Conservation (phyloP, 2,888 invertebrate genomes). For the Alitta virens region DNA sequence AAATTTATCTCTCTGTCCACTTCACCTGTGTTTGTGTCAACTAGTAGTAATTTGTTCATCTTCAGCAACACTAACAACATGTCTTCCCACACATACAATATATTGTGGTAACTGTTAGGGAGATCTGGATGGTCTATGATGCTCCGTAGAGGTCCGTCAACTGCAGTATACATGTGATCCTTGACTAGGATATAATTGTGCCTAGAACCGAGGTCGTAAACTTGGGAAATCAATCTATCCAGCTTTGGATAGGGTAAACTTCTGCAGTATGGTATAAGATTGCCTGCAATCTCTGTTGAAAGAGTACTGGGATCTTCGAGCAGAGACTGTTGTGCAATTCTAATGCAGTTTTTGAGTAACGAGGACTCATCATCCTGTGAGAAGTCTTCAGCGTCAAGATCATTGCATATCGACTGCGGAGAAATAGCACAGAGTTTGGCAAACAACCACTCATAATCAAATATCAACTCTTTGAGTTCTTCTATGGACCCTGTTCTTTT, state of each 20-base stretch:
- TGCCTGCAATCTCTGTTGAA: slow-evolving; percentile 84
- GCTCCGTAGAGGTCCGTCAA: too few species aligned
- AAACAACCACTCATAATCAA: slow-evolving; percentile 94
- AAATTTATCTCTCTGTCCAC: background rate
- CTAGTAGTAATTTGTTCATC: too few species aligned
- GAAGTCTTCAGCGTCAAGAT: slow-evolving; percentile 63
- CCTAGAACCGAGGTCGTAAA: slow-evolving; percentile 78
- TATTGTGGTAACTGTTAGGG: too few species aligned
- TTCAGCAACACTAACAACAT: too few species aligned
- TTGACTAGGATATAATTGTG: slow-evolving; percentile 56
- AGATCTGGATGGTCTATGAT: too few species aligned
- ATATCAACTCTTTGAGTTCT: slow-evolving; percentile 88
- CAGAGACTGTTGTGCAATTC: slow-evolving; percentile 49
- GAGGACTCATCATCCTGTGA: slow-evolving; percentile 70
- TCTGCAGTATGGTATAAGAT: slow-evolving; percentile 76
- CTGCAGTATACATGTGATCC: too few species aligned
- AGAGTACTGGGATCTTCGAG: slow-evolving; percentile 88
- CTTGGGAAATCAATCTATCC: slow-evolving; percentile 71
- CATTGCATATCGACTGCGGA: slow-evolving; percentile 87
- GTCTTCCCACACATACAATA: too few species aligned
- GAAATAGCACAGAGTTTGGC: slow-evolving; percentile 91
- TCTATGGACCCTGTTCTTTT: slow-evolving; percentile 62
- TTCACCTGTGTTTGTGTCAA: too few species aligned
- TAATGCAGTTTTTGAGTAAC: background rate
- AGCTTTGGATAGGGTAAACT: slow-evolving; percentile 54